phyloP scores from a whole-genome alignment of 2,797 vertebrate genomes.

The Enoplosus armatus region DNA sequence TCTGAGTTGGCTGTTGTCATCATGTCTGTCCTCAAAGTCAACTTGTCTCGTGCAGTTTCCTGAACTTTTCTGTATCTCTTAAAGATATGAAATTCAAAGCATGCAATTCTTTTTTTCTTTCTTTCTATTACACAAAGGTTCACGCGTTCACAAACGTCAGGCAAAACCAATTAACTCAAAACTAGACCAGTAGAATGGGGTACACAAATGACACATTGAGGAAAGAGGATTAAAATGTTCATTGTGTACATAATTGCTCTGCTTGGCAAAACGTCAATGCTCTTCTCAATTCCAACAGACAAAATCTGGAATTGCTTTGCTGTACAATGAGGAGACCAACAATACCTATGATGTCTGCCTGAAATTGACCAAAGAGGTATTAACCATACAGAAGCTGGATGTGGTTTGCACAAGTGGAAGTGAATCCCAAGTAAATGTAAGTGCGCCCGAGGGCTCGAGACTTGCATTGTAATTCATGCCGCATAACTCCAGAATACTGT shows the following conservation, averaged over 20 bases:
- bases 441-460: slow-evolving; percentile 77
- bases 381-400: slow-evolving; percentile 95
- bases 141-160: slow-evolving; percentile 37
- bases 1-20: not conserved
- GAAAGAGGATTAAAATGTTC: slow-evolving; percentile 69
- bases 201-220: slow-evolving; percentile 52
- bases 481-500: slow-evolving; percentile 45
- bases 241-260: slow-evolving; percentile 70
- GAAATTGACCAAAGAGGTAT: slow-evolving; percentile 90
- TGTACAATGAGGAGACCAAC: slow-evolving; percentile 89
- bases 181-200: slow-evolving; percentile 24
- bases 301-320: slow-evolving; percentile 91
- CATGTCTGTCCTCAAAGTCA: slow-evolving; percentile 18
- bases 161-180: slow-evolving; percentile 59
- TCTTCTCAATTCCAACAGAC: slow-evolving; percentile 85
- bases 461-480: slow-evolving; percentile 45
- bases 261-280: slow-evolving; percentile 64
- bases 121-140: slow-evolving; percentile 33
- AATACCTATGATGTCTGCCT: slow-evolving; percentile 92
- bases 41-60: not conserved
- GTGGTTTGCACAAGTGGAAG: slow-evolving; percentile 90
- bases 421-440: slow-evolving; percentile 91
- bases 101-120: slow-evolving; percentile 10
- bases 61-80: slow-evolving; percentile 21
- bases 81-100: slow-evolving; percentile 18